A percentile compares a stretch with the other conserved stretches of the same genome.
phyloP scores from a whole-genome alignment of 1,140 invertebrate genomes.

The Battus philenor region DNA sequence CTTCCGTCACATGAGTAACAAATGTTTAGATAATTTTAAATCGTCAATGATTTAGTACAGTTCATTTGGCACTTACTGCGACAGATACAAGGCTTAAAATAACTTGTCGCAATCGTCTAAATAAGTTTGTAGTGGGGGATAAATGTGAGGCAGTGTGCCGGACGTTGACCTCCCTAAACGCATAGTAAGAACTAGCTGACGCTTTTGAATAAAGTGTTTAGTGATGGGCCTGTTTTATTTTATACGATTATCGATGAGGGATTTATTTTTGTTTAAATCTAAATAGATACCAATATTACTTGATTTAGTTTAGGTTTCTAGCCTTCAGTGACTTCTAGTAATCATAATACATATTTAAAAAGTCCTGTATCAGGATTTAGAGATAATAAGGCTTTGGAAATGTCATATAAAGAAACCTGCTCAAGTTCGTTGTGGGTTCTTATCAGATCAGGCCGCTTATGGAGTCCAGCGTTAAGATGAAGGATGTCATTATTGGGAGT shows the following conservation, averaged over 20 bases:
- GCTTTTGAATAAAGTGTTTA: conserved; percentile 45
- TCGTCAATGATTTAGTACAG: conserved; percentile 5
- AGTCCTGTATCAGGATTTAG: too few relatives aligned
- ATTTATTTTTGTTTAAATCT: background rate
- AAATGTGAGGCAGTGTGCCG: conserved; percentile 59
- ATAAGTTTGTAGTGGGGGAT: conserved; percentile 16
- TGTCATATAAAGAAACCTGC: too few relatives aligned
- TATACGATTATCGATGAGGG: conserved; percentile 11
- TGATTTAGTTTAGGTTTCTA: too few relatives aligned
- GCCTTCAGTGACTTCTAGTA: too few relatives aligned
- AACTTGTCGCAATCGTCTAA: background rate
- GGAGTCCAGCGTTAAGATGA: too few relatives aligned
- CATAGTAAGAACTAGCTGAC: conserved; percentile 35
- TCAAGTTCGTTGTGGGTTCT: too few relatives aligned
- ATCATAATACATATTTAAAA: too few relatives aligned
- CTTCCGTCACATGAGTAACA: conserved; percentile 10
- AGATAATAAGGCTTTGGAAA: too few relatives aligned
- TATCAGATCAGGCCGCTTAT: too few relatives aligned
- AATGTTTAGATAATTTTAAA: conserved; percentile 6
- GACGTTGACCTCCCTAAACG: conserved; percentile 50
- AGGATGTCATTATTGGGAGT: too few relatives aligned
- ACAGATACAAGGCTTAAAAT: conserved; percentile 15
- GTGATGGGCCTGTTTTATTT: conserved; percentile 25
- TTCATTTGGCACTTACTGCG: conserved; percentile 3
- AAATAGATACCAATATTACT: too few relatives aligned